Evolutionary conservation across 2,888 invertebrate genomes (phyloP), one percentile per base, ranked within the genome.

Genomic region (Meghimatium bilineatum): DNA sequence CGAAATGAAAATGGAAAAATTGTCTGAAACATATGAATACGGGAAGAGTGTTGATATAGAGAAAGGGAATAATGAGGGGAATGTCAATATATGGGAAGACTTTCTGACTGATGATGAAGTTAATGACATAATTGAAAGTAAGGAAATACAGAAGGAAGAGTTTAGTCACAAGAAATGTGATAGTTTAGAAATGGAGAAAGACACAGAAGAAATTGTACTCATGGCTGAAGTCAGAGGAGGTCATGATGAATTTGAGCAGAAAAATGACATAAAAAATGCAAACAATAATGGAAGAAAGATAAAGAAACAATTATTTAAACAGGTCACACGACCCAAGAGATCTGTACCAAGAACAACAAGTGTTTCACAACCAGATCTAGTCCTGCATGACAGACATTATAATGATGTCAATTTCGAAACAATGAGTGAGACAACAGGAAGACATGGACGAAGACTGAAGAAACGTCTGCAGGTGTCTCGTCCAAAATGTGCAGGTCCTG

Each of bases 401-500:
- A 29, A 14, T 17, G 49, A 56, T 32, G 69, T 52, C 26, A 36
- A 72, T n/a, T 38, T 85, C 32, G 84, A 85, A 36, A 83, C 81
- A 10, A 85, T 84, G 80, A 87, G 86, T 80, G 85, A 85, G 34
- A 49, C 56, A 3, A 60, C 49, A 52, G 80, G 79, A 36, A 66
- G 75, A 29, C 36, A 38, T 52, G 66, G 52, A 0, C 38, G 80
- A 32, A 74, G 67, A 32, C 67, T 83, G 36, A 34, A 38, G 17
- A 56, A 75, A 26, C 49, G 83, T 23, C 72, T 75, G 32, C 83
- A 66, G 23, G 75, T 83, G 34, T 17, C 83, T 32, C 29, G 66
- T 32, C 74, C 79, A 12, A 44, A 74, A 36, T 72, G 79, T 74
- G 79, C 80, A 26, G 83, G 79, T 14, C 79, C 83, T 63, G 80